Evolutionary conservation across 2,797 vertebrate species (phyloP).

Genomic region (Silurus lanzhouensis): DNA sequence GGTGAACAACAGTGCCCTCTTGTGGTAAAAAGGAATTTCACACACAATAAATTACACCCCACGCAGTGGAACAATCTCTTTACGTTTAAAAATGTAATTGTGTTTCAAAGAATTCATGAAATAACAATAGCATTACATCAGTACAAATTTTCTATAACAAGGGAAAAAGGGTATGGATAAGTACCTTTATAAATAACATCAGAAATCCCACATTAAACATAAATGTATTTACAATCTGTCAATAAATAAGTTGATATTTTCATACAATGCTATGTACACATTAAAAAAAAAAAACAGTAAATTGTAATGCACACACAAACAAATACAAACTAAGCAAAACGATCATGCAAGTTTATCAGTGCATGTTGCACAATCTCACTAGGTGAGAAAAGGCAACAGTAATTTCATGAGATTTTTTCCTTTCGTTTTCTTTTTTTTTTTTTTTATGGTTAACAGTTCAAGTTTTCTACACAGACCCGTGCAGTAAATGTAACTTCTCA

Average conservation of each 20-base stretch:
- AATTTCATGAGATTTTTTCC: constrained; percentile 63
- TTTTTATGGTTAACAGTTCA: constrained; percentile 64
- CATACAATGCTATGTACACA: constrained; percentile 69
- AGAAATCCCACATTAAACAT: constrained; percentile 74
- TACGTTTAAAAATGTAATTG: constrained; percentile 73
- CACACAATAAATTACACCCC: not conserved
- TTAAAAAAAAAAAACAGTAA: constrained; percentile 57
- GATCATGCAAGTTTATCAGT: constrained; percentile 52
- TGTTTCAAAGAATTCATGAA: constrained; percentile 63
- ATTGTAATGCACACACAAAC: constrained; percentile 41
- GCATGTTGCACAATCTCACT: constrained; percentile 65
- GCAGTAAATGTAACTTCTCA: constrained; percentile 62
- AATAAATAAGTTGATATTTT: constrained; percentile 77
- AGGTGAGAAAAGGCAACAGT: constrained; percentile 70
- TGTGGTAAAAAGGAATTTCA: constrained; percentile 31
- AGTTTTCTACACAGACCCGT: constrained; percentile 66
- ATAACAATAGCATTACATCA: constrained; percentile 69
- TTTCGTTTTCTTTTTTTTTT: not conserved
- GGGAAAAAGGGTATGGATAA: constrained; percentile 6
- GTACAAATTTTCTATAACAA: constrained; percentile 1
- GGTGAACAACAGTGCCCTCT: constrained; percentile 32
- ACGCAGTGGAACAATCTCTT: not conserved
- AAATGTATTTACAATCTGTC: constrained; percentile 72
- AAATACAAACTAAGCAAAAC: constrained; percentile 49
- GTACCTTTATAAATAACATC: constrained; percentile 79